Evolutionary conservation across 2,113 vertebrate species (phyloP), one percentile per base, ranked within the genome.

Genomic region (Gyps fulvus): DNA sequence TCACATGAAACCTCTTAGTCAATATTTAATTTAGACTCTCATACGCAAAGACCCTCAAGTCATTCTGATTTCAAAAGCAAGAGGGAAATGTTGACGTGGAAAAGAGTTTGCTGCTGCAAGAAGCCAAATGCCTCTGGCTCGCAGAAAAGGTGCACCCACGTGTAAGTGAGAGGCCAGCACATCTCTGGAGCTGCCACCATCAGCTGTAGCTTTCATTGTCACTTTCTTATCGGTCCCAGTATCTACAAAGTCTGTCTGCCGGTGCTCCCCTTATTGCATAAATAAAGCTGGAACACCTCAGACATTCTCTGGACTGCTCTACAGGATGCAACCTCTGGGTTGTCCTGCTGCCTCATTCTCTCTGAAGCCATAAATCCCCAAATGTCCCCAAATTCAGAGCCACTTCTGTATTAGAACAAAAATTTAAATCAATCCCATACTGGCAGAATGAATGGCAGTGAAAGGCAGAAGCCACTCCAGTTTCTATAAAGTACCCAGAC

Each of bases 1-100:
- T 90, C 91, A 61, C 61, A 65, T 90, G 83, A 92, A 94, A 84
- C 89, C 70, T 87, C 83, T 84, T 55, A 74, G 88, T 71, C 50
- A 87, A 74, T 89, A 92, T 97, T 95, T 90, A 80, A 94, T 86
- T 90, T 62, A 80, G 32, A 10, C 65, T 87, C 34, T 62, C 22
- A 3, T 32, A 69, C 1, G 1, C 2, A 0, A 50, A 89, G 93
- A 83, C 78, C 91, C 66, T 92, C 69, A 57, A 95, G 80, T 43
- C 66, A 12, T 40, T 22, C 54, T 50, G 69, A 61, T 78, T 91
- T 83, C 80, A 72, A 86, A 43, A 63, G 59, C 58, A 55, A 74
- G 55, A 72, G 49, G 63, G 45, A 90, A 90, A 94, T 16, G 29
- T 27, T 76, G 83, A 23, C 16, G 5, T 0, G 1, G 55, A 27